phyloP scores from a whole-genome alignment of 2,797 vertebrate species.

The Propithecus perrieri region DNA sequence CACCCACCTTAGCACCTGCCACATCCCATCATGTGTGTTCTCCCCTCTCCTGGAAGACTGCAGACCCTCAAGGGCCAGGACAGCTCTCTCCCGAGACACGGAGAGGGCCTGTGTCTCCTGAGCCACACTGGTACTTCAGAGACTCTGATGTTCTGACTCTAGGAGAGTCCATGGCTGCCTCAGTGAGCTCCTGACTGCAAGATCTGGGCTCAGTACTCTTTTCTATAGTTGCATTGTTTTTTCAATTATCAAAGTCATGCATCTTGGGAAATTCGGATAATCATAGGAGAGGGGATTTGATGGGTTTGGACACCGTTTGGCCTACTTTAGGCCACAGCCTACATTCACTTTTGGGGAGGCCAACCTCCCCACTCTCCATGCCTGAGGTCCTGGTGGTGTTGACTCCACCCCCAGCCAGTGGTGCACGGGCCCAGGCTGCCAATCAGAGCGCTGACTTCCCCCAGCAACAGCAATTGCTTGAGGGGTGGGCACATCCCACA shows the following conservation, averaged over 20 bases:
- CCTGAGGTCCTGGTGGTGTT: neutral
- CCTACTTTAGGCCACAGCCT: neutral
- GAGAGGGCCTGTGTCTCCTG: neutral
- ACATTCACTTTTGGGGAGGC: neutral
- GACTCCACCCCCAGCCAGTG: neutral
- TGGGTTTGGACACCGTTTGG: neutral
- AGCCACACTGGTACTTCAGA: neutral
- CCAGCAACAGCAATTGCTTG: neutral
- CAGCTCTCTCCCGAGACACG: neutral
- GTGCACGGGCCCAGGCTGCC: neutral
- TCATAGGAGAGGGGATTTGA: neutral
- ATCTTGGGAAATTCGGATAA: conserved; percentile 19
- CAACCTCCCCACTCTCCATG: neutral
- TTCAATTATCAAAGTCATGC: neutral
- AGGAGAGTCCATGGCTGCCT: neutral
- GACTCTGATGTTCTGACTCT: neutral
- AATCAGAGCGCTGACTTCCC: neutral
- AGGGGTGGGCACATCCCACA: neutral
- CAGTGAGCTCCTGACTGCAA: neutral
- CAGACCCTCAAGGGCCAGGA: neutral
- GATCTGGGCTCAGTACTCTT: neutral
- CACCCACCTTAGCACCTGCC: too few relatives aligned
- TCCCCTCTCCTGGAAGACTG: neutral
- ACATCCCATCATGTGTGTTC: neutral
- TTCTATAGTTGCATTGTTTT: neutral